phyloP scores from a whole-genome alignment of 2,888 invertebrate species.

The Neoascia interrupta region DNA sequence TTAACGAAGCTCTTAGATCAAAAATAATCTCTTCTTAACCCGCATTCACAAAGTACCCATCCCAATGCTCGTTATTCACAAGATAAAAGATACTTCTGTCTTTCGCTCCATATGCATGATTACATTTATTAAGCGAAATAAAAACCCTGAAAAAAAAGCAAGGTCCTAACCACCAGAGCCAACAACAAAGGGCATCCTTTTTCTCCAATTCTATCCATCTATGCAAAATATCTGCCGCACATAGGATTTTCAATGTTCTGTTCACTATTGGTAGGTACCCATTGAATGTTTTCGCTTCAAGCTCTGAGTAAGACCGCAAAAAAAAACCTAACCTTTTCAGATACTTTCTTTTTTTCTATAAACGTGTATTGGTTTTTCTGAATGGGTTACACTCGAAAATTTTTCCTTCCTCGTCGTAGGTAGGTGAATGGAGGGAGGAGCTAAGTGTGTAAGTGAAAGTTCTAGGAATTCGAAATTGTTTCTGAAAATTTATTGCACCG shows the following conservation, averaged over 20 bases:
- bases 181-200: conserved; percentile 29
- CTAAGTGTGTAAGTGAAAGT: no score
- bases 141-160: conserved; percentile 27
- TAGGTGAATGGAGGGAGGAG: neutral
- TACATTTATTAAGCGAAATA: no score
- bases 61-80: neutral
- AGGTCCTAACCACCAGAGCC: conserved; percentile 42
- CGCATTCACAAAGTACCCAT: conserved; percentile 16
- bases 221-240: conserved; percentile 28
- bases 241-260: conserved; percentile 29
- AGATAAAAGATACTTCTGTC: conserved; percentile 20
- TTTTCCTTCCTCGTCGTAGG: neutral
- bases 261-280: no score
- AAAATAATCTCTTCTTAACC: conserved; percentile 42
- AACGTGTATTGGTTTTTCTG: conserved; percentile 52
- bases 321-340: conserved; percentile 32
- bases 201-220: conserved; percentile 1
- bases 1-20: no score
- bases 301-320: conserved; percentile 33
- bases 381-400: conserved; percentile 24
- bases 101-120: conserved; percentile 26
- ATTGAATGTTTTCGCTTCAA: no score
- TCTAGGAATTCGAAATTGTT: conserved; percentile 26
- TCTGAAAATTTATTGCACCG: conserved; percentile 40
- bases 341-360: neutral